Evolutionary conservation across 2,797 vertebrate species (phyloP), one percentile per base, ranked within the genome.

Genomic region (Callimico goeldii): DNA sequence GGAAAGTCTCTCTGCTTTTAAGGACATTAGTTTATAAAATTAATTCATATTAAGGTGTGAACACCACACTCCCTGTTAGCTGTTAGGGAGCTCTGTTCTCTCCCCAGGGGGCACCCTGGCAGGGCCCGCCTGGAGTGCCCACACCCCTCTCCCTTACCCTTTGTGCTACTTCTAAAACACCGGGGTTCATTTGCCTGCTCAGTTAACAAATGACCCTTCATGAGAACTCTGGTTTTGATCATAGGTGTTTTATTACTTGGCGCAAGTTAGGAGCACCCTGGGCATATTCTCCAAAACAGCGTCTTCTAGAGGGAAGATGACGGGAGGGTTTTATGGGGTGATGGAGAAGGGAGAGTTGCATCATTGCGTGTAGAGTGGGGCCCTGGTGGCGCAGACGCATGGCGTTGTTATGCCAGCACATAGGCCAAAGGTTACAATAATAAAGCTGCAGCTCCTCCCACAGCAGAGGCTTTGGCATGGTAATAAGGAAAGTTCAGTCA

Each of bases 1-100:
- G n/a, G 55, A 76, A 95, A 39, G 72, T 39, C 24, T 41, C 61
- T 20, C 30, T 12, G 26, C 14, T 84, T 92, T 52, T 76, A 86
- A 83, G 41, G 75, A 67, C 61, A 85, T 28, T 20, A 33, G 24
- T 24, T 80, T 91, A 8, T 15, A 52, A 80, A 75, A 76, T 24
- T 28, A 76, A 70, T 83, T 86, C 41, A 70, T 72, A 57, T 76
- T 81, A 73, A 81, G 10, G 73, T 72, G 39, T 84, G 43, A 96
- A 80, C 39, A 76, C 8, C 30, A 33, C 61, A n/a, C n/a, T 70
- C 46, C 50, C 77, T 57, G 19, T 26, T 76, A 77, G 14, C 70
- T 64, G 17, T 67, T 8, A 9, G 64, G 33, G 15, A 30, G 22
- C 17, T 77, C 80, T 4, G 15, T 11, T 75, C 24, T 33, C 33